Conservation (phyloP, 2,113 vertebrate genomes). For the Psilopsiagon aymara region DNA sequence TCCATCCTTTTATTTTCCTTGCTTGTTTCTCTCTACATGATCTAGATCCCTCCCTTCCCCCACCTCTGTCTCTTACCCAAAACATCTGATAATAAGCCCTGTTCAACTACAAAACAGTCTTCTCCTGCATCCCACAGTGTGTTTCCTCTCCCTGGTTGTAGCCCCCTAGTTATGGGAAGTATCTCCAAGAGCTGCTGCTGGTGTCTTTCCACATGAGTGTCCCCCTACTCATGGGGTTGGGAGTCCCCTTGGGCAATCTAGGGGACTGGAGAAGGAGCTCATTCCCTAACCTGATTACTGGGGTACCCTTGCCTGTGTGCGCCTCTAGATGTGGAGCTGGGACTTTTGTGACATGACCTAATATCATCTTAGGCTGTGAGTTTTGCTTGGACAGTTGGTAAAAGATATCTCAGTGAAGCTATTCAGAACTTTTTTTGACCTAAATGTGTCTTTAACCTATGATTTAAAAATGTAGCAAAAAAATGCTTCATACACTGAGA, state of each 20-base stretch:
- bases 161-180: accelerated
- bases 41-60: background rate
- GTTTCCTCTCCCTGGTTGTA: accelerated
- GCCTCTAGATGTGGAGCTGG: background rate
- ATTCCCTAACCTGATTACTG: background rate
- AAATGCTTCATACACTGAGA: background rate
- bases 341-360: background rate
- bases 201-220: accelerated
- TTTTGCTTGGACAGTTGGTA: background rate
- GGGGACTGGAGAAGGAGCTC: accelerated
- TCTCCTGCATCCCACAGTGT: accelerated
- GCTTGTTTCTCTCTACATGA: background rate
- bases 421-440: background rate
- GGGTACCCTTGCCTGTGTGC: no score
- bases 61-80: background rate
- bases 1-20: background rate
- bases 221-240: accelerated
- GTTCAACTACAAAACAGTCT: background rate
- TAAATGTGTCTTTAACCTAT: background rate
- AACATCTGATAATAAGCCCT: background rate
- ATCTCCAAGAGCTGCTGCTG: background rate
- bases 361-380: background rate
- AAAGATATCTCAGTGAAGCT: background rate
- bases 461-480: background rate
- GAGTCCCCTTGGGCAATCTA: background rate